phyloP scores from a whole-genome alignment of 2,113 vertebrate genomes.

The Spermophilus dauricus region DNA sequence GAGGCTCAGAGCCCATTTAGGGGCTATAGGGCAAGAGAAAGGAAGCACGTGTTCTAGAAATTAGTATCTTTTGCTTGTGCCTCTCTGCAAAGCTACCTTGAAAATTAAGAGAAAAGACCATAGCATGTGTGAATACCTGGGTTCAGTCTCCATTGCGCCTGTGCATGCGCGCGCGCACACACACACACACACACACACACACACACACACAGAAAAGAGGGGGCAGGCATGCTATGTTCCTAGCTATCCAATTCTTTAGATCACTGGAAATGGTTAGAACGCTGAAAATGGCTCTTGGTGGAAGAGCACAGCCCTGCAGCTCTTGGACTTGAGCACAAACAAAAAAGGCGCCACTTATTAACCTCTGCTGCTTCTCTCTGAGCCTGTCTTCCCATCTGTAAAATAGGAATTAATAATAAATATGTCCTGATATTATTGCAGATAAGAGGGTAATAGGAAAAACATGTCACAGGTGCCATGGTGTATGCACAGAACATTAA shows the following conservation, averaged over 20 bases:
- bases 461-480: not conserved
- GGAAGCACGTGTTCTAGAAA: not conserved
- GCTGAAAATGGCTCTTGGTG: not conserved
- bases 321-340: not conserved
- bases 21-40: not conserved
- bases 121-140: not conserved
- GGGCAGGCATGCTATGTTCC: not conserved
- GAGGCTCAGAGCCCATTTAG: not conserved
- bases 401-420: not conserved
- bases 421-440: not conserved
- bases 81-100: not conserved
- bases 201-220: too few species aligned
- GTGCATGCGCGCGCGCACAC: too few species aligned
- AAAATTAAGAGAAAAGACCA: not conserved
- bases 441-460: not conserved
- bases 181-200: too few species aligned
- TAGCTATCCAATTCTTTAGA: not conserved
- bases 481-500: not conserved
- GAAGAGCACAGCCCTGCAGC: not conserved
- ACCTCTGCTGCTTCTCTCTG: not conserved
- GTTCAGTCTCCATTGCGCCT: not conserved
- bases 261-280: not conserved
- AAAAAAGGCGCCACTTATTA: not conserved
- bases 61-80: not conserved
- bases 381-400: not conserved